A percentile compares a stretch with the other conserved stretches of the same genome.
Evolutionary conservation across 2,113 vertebrate species (phyloP).

Genomic region (Thamnophis sirtalis): DNA sequence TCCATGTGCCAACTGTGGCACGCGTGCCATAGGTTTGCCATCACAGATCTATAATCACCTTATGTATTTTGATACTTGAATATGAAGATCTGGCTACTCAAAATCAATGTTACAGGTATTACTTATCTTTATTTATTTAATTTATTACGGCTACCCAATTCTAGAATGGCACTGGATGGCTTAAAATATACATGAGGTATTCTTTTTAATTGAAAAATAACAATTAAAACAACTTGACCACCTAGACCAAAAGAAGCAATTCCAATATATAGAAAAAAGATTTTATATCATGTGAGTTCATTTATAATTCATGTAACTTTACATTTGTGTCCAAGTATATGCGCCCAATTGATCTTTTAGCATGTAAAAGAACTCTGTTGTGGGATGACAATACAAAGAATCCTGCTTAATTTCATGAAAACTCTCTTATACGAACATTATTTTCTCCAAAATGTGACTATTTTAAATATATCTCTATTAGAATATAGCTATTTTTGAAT

Average conservation of each 20-base stretch:
- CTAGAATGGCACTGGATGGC: background rate
- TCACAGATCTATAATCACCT: too few species aligned
- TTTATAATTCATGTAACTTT: background rate
- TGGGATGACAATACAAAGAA: background rate
- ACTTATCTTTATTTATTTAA: background rate
- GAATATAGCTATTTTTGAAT: background rate
- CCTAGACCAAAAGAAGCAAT: background rate
- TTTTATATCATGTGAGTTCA: background rate
- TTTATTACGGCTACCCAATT: background rate
- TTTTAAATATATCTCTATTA: fast-evolving
- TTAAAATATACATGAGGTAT: background rate
- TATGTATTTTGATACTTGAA: background rate
- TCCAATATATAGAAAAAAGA: background rate
- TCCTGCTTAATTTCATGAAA: background rate
- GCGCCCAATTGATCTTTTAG: background rate
- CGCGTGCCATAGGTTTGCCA: too few species aligned
- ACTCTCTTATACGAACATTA: slow-evolving; percentile 3
- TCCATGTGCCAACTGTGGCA: too few species aligned
- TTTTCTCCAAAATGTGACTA: background rate
- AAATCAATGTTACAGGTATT: background rate
- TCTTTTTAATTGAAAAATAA: background rate
- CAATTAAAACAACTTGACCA: background rate
- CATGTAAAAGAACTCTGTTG: background rate
- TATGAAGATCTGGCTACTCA: background rate
- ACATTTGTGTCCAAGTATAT: background rate